Conservation (phyloP, 2,888 invertebrate genomes). For the Calameuta idolon region DNA sequence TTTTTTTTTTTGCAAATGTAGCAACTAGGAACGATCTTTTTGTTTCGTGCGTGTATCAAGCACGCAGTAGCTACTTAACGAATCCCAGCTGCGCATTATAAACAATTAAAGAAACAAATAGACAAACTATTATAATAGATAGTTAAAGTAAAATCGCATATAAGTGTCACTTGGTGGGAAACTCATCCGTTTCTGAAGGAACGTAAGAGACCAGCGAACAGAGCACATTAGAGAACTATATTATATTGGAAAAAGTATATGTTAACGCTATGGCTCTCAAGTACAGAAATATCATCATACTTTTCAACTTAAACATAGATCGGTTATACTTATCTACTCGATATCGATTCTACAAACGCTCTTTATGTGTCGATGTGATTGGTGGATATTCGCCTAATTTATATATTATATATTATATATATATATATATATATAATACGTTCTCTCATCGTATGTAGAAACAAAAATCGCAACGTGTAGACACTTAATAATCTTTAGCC, state of each 20-base stretch:
- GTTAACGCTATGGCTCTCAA: constrained; percentile 21
- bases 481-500: constrained; percentile 35
- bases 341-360: neutral
- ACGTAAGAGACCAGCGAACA: neutral
- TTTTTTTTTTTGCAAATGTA: neutral
- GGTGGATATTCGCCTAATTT: constrained; percentile 6
- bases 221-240: constrained; percentile 7
- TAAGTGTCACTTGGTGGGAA: neutral
- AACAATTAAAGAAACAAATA: constrained; percentile 10
- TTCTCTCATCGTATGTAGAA: constrained; percentile 7
- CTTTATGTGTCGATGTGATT: neutral
- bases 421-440: neutral
- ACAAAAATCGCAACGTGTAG: constrained; percentile 23
- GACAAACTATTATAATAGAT: constrained; percentile 1
- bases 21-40: neutral
- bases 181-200: neutral
- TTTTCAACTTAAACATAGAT: constrained; percentile 13
- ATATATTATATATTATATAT: neutral
- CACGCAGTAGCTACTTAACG: neutral
- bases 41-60: neutral
- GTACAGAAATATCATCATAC: constrained; percentile 18
- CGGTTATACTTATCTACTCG: neutral
- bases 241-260: neutral
- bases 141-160: neutral
- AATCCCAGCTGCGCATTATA: neutral